These are phyloP conservation scores for Galeopsomyia nigrocyanea DNA, from an alignment of 2,888 invertebrate genomes.

Conservation along the genomic window DNA sequence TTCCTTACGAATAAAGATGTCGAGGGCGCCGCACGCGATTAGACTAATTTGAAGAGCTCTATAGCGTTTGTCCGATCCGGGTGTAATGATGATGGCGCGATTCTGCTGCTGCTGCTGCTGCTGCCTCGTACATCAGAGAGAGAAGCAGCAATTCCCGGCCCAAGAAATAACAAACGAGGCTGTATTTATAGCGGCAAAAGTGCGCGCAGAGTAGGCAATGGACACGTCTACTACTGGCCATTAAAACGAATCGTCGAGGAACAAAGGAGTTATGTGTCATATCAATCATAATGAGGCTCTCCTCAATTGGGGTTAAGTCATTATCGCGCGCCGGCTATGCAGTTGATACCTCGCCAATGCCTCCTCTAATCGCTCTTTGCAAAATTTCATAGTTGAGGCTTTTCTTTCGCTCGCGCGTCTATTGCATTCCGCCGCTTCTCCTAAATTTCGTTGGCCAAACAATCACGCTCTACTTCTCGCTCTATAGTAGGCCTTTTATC, in stretches of 20 bases:
- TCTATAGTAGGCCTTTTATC: background rate
- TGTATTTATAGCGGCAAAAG: constrained; percentile 15
- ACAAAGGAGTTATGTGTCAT: constrained; percentile 26
- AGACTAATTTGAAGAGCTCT: background rate
- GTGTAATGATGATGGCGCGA: no score
- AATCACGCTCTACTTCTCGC: background rate
- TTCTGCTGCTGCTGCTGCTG: no score
- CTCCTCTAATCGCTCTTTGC: background rate
- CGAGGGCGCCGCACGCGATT: no score
- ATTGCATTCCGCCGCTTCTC: background rate
- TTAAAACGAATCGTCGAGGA: constrained; percentile 23
- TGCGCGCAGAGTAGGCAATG: background rate
- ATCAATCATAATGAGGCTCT: constrained; percentile 31
- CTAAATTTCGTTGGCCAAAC: background rate
- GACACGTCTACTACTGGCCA: background rate
- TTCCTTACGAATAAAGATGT: no score
- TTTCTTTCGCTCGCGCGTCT: background rate
- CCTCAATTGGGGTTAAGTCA: constrained; percentile 21
- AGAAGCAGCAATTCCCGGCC: background rate
- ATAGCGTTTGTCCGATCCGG: no score
- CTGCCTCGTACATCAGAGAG: no score
- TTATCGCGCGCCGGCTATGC: constrained; percentile 14
- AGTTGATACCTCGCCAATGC: background rate
- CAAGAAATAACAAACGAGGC: constrained; percentile 12
- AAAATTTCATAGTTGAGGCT: background rate